Evolutionary conservation across 1,140 invertebrate genomes (phyloP).

Genomic region (Drosophila tsacasi): DNA sequence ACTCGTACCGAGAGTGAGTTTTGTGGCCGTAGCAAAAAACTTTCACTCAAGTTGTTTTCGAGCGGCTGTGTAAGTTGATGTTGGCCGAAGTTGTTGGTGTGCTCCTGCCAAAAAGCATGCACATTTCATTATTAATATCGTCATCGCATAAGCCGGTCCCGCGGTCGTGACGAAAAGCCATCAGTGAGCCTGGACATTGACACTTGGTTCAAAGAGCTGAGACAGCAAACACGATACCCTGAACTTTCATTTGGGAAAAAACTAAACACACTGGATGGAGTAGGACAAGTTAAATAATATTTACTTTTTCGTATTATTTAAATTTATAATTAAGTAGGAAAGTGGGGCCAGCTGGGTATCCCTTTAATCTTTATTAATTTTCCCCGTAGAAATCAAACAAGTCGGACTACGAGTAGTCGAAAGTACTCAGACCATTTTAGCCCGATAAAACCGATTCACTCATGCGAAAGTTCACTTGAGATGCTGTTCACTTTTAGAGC

Average conservation of each 20-base stretch:
- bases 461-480: slow-evolving; percentile 18
- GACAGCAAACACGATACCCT: slow-evolving; percentile 38
- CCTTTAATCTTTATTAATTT: neutral
- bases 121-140: slow-evolving; percentile 78
- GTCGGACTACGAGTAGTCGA: neutral
- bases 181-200: slow-evolving; percentile 77
- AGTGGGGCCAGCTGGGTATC: neutral
- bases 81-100: slow-evolving; percentile 34
- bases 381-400: neutral
- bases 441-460: neutral
- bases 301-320: neutral
- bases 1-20: slow-evolving; percentile 39
- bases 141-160: slow-evolving; percentile 55
- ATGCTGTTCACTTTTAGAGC: slow-evolving; percentile 17
- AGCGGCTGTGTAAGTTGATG: slow-evolving; percentile 33
- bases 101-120: slow-evolving; percentile 78
- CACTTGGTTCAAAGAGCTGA: slow-evolving; percentile 61
- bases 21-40: slow-evolving; percentile 54
- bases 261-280: neutral
- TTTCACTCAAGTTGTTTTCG: slow-evolving; percentile 75
- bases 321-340: neutral
- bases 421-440: neutral
- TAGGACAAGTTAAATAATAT: neutral
- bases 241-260: slow-evolving; percentile 70
- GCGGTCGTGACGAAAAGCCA: slow-evolving; percentile 78